Evolutionary conservation across 2,113 vertebrate species (phyloP), one percentile per base, ranked within the genome.

Genomic region (Dromas ardeola): DNA sequence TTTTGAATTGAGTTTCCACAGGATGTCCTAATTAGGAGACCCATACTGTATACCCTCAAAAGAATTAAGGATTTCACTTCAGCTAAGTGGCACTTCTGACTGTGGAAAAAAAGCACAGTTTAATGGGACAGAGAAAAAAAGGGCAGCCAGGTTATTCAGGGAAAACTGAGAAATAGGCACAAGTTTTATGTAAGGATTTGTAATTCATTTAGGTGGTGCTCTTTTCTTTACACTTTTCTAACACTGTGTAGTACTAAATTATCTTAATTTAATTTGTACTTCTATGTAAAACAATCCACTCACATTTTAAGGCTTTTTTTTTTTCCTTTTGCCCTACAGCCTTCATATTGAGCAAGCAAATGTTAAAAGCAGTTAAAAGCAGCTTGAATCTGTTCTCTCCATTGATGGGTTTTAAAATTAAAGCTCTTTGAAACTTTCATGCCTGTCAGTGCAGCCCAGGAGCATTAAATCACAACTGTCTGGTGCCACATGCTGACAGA

Each of bases 361-460:
- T 66, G 32, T 88, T 72, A 88, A 92, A 96, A 90, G 38, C 65
- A 79, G 78, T 81, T 87, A 90, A 90, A 92, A 95, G 59, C 83
- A 71, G 13, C 77, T 58, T 76, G 56, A 91, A 72, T 94, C 56
- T 92, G 61, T 66, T 82, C 66, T 79, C 29, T 91, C 40, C 22
- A 42, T 61, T 96, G 92, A 65, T 58, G n/a, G 21, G 17, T 32
- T 93, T 97, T 92, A 45, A 88, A 96, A 95, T 91, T 79, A 80
- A 91, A 82, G 61, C 56, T 70, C 81, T 94, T 58, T 89, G 70
- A 95, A 97, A 91, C 38, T 88, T 95, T 72, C 32, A 62, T 73
- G 52, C 38, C 70, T 1, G 0, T 81, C 66, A 90, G 59, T 19
- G 45, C 69, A 81, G 52, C 40, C 72, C 47, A 34, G 58, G 20